Base-by-base conservation (phyloP, 2,888 invertebrate genomes). In the Eilema sororculum region DNA sequence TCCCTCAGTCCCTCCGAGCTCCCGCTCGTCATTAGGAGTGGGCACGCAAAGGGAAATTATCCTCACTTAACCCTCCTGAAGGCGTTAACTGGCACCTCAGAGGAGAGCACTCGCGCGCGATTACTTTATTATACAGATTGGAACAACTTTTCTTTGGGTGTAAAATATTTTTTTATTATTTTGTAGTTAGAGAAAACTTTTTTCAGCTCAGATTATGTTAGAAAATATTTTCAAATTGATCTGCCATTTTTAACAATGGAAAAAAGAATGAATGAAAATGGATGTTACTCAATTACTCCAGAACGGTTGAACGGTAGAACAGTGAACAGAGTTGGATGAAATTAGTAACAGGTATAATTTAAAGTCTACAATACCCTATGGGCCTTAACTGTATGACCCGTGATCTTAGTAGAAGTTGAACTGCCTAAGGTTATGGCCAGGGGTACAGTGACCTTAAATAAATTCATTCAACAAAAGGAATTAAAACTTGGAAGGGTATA, bases 21-120 rank as follows among this genome's bases (percentile, higher is more conserved):
- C 80, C 80, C 81, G 81, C 87, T 88, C 90, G 89, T 93, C 93
- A 93, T 93, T 93, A 93, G 86, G 86, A 93, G 91, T 90, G 90
- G 92, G 93, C 93, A 94, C 93, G 94, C 93, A 93, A 93, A 94
- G 92, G 93, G 93, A 94, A 95, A 95, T 95, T 94, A 95, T 95
- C 93, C 93, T 89, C 93, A 93, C 93, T 95, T 94, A 94, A 93
- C 94, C 94, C 94, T 92, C 93, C 91, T 90, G 90, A 88, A 94
- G 93, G 95, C 94, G 95, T 91, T 94, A 95, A 95, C 95, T 95
- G 93, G 93, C 93, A 94, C 94, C 95, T 94, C 92, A 90, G 90
- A 87, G 86, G 87, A 94, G 94, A 89, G 93, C 89, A 86, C 93
- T 94, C 87, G 85, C 77, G 86, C 78, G 80, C 89, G 92, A 95